A percentile compares a stretch with the other conserved stretches of the same genome.
phyloP scores from a whole-genome alignment of 2,888 invertebrate species.

The Limnephilus lunatus region DNA sequence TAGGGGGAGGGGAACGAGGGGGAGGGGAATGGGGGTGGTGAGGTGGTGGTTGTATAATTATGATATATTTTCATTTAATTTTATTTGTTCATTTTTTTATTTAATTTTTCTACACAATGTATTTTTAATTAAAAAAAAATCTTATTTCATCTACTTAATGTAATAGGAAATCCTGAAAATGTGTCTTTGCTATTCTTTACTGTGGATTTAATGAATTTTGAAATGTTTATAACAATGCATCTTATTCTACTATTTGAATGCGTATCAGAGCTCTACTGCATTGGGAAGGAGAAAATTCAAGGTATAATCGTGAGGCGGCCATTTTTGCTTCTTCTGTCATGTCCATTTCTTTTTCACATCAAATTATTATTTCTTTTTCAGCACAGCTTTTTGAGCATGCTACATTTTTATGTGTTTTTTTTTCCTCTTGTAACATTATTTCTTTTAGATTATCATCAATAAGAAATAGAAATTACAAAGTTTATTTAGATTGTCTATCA shows the following conservation, averaged over 20 bases:
- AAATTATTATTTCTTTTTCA: slow-evolving; percentile 6
- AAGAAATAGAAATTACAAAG: too few species aligned
- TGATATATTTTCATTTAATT: too few species aligned
- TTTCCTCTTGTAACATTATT: neutral
- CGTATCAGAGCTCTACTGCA: slow-evolving; percentile 51
- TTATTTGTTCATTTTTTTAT: too few species aligned
- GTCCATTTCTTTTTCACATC: neutral
- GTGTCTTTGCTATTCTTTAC: neutral
- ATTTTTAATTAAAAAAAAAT: too few species aligned
- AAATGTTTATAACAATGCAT: neutral
- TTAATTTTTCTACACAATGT: too few species aligned
- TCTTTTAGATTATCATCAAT: too few species aligned
- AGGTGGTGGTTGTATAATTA: too few species aligned
- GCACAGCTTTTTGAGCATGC: slow-evolving; percentile 19
- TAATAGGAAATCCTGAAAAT: too few species aligned
- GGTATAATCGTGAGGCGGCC: slow-evolving; percentile 42
- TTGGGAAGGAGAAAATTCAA: slow-evolving; percentile 55
- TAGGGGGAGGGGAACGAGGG: too few species aligned
- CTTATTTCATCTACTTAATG: too few species aligned
- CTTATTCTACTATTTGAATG: neutral
- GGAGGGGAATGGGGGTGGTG: too few species aligned
- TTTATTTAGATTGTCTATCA: too few species aligned
- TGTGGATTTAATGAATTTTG: neutral
- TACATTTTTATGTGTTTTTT: neutral
- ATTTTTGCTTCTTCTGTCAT: slow-evolving; percentile 29